Base-by-base conservation (phyloP, 2,113 vertebrate genomes). In the Grantiella picta region DNA sequence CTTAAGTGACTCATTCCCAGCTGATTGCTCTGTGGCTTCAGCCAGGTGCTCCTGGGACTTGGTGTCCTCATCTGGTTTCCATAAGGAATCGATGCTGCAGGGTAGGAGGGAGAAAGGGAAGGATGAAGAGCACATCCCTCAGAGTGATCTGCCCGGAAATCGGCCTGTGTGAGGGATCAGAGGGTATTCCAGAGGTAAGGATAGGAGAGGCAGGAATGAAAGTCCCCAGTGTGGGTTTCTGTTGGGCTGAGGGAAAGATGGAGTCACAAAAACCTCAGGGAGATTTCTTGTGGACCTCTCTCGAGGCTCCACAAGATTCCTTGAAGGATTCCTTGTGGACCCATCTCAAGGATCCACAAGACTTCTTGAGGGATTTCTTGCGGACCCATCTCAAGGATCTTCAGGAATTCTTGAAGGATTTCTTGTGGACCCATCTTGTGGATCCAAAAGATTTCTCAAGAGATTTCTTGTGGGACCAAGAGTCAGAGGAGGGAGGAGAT, bases 11-110 rank as follows among this genome's bases (percentile, higher is more conserved):
- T 95, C 94, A 95, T 87, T 94, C 93, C 84, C 84, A 91, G 84
- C 81, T 92, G 94, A 96, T 89, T 28, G 3, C 85, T 92, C 49
- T 33, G 8, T 81, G 86, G 38, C 72, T 78, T 73, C 86, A 86
- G 76, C 94, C 91, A 96, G 96, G 95, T 96, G 95, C 84, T 94
- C 82, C 87, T 78, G 87, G 65, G 83, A 86, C 56, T 71, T 3
- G 2, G 9, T 77, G 70, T 88, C 80, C 92, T 92, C 89, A 93
- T 45, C 38, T 89, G 72, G 38, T 71, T 81, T 75, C 47, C 57
- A 25, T 63, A 35, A 82, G 12, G n/a, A 84, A 63, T 53, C 3
- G 1, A 21, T 60, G 72, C 35, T 52, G 13, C 6, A 1, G 22
- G 20, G 44, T 73, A 82, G 69, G 25, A 91, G 44, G 31, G 35